Base-by-base conservation (phyloP, 1,140 invertebrate species). In the Anoplolepis gracilipes region DNA sequence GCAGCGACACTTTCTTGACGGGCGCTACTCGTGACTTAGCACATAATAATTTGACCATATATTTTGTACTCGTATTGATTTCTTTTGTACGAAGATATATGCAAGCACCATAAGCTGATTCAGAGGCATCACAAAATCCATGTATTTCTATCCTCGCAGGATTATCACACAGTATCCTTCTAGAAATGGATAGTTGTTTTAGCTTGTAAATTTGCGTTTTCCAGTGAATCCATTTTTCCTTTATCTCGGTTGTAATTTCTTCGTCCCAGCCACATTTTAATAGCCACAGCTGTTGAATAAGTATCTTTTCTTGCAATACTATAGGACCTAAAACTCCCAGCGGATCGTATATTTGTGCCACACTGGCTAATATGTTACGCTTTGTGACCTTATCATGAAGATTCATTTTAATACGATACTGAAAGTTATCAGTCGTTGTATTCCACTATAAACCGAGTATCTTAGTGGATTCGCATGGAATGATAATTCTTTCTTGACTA, bases 1-100 rank as follows among this genome's bases (percentile, higher is more conserved):
- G 33, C 1, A 79, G 16, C 7, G 65, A 57, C 13, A 30, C 0
- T 1, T 55, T 64, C 8, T 85, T 85, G 4, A 85, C n/a, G 1
- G 84, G 84, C 1, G 85, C 73, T 0, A 87, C 73, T 4, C 30
- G 49, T 0, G 79, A 78, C 72, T 87, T 87, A 0, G 75, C 19
- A 25, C 62, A 69, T 25, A 78, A n/a, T 2, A 75, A 10, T 0
- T 49, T 62, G 0, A 30, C 13, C 0, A 16, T 19, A 1, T 62
- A 62, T 33, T 30, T 10, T 11, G 8, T 1, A 11, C 39, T 42
- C 8, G 59, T 19, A 0, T 4, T 33, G 1, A 1, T 62, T 28
- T 28, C n/a, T n/a, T n/a, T n/a, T n/a, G n/a, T 19, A 1, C 59
- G 28, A 30, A 62, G 5, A 16, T 62, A 62, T 19, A 62, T 6